Percentiles rank a stretch among this genome's conserved stretches.
phyloP scores from a whole-genome alignment of 2,113 vertebrate genomes.

The Otis tarda region DNA sequence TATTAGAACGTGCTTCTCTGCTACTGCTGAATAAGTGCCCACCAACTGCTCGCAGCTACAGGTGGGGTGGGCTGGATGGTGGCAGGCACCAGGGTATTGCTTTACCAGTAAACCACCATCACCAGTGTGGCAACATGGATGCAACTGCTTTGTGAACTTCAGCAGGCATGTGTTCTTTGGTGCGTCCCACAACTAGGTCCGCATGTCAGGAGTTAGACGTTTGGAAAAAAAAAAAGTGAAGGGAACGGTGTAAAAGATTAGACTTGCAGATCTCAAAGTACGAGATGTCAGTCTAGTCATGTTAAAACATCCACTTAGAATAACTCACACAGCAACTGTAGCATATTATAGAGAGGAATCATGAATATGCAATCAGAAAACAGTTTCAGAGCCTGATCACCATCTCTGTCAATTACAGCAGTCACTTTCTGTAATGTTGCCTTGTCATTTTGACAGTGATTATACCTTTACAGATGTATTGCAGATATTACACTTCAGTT shows the following conservation, averaged over 20 bases:
- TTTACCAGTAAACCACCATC: background rate
- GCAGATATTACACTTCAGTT: slow-evolving; percentile 65
- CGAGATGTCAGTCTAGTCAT: slow-evolving; percentile 67
- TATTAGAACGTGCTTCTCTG: background rate
- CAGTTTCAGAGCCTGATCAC: slow-evolving; percentile 68
- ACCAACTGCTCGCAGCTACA: background rate
- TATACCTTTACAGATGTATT: slow-evolving; percentile 73
- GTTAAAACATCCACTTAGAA: slow-evolving; percentile 71
- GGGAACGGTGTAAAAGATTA: slow-evolving; percentile 60
- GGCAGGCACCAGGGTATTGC: background rate
- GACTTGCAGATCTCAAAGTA: slow-evolving; percentile 72
- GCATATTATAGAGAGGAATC: slow-evolving; percentile 65
- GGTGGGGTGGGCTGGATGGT: background rate
- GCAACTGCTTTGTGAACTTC: background rate
- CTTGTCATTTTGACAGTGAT: slow-evolving; percentile 77
- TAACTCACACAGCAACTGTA: slow-evolving; percentile 67
- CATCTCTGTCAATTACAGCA: slow-evolving; percentile 74
- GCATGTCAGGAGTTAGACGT: background rate
- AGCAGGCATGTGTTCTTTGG: background rate
- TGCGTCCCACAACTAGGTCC: background rate
- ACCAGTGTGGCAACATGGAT: background rate
- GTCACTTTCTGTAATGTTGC: slow-evolving; percentile 64
- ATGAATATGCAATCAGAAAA: slow-evolving; percentile 81
- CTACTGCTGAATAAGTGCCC: background rate
- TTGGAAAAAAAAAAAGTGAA: slow-evolving; percentile 31